phyloP scores from a whole-genome alignment of 2,888 invertebrate genomes.

The Drosophila yooni region DNA sequence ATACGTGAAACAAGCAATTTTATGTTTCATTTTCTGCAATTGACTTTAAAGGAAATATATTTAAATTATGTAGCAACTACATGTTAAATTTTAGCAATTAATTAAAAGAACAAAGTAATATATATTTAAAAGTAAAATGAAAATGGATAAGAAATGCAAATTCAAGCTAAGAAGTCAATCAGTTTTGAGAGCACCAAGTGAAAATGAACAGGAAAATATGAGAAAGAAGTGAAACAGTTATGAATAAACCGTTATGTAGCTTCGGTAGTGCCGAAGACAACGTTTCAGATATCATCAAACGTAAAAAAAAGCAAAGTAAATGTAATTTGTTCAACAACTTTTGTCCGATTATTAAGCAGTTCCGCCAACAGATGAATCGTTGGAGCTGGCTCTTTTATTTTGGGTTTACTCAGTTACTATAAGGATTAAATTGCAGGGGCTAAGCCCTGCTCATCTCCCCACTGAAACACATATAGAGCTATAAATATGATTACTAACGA shows the following conservation, averaged over 20 bases:
- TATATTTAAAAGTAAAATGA: conserved; percentile 13
- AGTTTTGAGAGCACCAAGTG: conserved; percentile 60
- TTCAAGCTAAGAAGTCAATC: conserved; percentile 31
- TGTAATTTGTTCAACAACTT: not conserved
- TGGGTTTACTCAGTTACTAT: not conserved
- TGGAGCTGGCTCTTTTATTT: not conserved
- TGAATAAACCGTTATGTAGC: not conserved
- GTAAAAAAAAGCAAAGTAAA: not conserved
- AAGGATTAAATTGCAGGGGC: not conserved
- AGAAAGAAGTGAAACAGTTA: conserved; percentile 5
- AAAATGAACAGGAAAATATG: conserved; percentile 22
- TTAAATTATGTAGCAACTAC: conserved; percentile 78
- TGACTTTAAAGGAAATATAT: conserved; percentile 59
- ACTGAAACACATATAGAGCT: not conserved
- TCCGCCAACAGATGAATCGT: not conserved
- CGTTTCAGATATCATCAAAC: conserved; percentile 14
- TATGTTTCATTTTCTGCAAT: conserved; percentile 25
- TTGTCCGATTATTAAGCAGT: not conserved
- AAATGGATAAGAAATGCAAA: conserved; percentile 6
- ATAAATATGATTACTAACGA: conserved; percentile 14
- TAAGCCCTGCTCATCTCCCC: not conserved
- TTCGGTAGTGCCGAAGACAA: conserved; percentile 14
- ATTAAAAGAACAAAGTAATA: conserved; percentile 32
- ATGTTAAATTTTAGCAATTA: conserved; percentile 76
- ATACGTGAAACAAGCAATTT: conserved; percentile 43